phyloP scores from a whole-genome alignment of 2,797 vertebrate species.

The Decapterus maruadsi region DNA sequence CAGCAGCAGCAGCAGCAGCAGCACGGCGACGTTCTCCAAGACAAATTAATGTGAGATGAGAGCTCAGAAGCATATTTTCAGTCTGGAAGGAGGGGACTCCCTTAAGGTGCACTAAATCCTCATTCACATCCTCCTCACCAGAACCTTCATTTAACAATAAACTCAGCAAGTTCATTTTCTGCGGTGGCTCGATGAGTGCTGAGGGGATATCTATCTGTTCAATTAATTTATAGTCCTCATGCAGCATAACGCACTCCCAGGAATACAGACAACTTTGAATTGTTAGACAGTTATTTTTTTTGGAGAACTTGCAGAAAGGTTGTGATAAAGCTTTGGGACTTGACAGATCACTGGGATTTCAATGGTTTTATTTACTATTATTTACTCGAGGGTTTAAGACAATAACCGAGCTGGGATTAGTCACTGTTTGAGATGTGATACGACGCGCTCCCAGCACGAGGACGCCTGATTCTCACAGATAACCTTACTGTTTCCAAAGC shows the following conservation, averaged over 20 bases:
- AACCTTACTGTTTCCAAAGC: conserved; percentile 29
- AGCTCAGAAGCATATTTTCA: conserved; percentile 71
- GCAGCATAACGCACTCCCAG: conserved; percentile 41
- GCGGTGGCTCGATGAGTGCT: conserved; percentile 57
- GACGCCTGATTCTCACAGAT: conserved; percentile 15
- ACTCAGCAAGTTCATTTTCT: conserved; percentile 71
- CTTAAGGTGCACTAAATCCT: conserved; percentile 77
- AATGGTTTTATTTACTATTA: neutral
- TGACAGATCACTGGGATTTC: neutral
- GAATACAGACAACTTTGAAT: conserved; percentile 35
- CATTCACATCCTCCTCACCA: conserved; percentile 62
- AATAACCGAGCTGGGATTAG: neutral
- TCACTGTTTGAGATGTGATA: neutral
- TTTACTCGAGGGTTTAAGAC: neutral
- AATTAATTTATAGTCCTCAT: conserved; percentile 69
- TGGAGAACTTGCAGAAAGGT: neutral
- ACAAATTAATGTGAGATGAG: conserved; percentile 80
- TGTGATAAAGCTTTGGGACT: neutral
- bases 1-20: conserved; percentile 20
- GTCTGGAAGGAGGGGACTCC: conserved; percentile 63
- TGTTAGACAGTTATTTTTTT: neutral
- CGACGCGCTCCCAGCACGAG: neutral
- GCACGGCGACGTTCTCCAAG: conserved; percentile 52
- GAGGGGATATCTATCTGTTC: conserved; percentile 62
- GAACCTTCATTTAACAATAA: conserved; percentile 72